Evolutionary conservation across 2,888 invertebrate species (phyloP), one percentile per base, ranked within the genome.

Genomic region (Dendrolimus houi): DNA sequence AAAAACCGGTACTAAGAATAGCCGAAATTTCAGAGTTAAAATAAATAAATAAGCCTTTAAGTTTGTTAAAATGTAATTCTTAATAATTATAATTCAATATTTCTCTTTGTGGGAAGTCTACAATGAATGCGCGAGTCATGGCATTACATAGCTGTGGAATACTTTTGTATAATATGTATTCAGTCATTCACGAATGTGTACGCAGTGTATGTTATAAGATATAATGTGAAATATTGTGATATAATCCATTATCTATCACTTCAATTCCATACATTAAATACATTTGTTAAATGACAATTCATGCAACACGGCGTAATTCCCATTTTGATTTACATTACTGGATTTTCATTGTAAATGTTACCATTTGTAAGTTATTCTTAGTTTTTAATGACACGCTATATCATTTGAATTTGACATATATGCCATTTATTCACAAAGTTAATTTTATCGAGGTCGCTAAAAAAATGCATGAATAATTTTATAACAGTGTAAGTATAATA

Each of bases 301-400:
- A 12, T 47, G 47, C 47, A 3, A 47, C 47, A 47, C 53, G n/a
- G 53, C 53, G 7, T 9, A 53, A 10, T 9, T 47, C 47, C 12
- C 53, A 13, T 53, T 29, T 29, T 29, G 29, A 29, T 29, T 9
- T n/a, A n/a, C 53, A 53, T 53, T 59, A 58, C 58, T 64, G 63
- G 79, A 68, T 65, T 74, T 78, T 87, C 87, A 85, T 85, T 87
- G 87, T 88, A 85, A 85, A 87, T 87, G 87, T 89, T 88, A 88
- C 88, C 89, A 87, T 88, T 86, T 80, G 77, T 87, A 85, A 85
- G 87, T 87, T 87, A 86, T 83, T 80, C 75, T 77, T 78, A 47
- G 47, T 56, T 47, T 29, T 52, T 52, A 54, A 13, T 14, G 14
- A 47, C 47, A 7, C 12, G 9, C n/a, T 9, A 9, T 47, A 10